These are phyloP conservation scores for Esox lucius DNA, from an alignment of 2,797 vertebrate genomes.

Conservation along the genomic window DNA sequence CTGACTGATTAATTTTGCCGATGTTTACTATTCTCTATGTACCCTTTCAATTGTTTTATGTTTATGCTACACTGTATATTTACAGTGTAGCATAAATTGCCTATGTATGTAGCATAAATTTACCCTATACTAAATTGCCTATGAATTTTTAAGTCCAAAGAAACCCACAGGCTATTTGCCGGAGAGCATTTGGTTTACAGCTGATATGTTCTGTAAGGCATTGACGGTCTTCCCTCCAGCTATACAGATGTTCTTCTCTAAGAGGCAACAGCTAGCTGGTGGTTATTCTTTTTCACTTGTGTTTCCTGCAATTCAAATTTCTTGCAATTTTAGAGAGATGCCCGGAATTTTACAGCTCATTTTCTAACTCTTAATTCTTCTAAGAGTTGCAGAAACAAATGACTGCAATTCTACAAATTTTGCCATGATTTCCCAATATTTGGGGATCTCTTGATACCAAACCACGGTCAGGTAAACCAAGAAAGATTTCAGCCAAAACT, in stretches of 20 bases:
- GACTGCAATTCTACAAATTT: neutral
- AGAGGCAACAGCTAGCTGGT: conserved; percentile 19
- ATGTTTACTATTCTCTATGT: no score
- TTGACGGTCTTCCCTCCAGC: conserved; percentile 30
- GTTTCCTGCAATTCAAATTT: neutral
- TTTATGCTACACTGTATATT: neutral
- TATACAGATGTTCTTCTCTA: conserved; percentile 39
- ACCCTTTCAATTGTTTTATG: neutral
- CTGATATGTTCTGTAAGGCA: conserved; percentile 1
- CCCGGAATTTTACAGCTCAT: no score
- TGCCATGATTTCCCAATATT: no score
- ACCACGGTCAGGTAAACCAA: no score
- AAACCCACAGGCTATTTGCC: conserved; percentile 8
- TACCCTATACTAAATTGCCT: neutral
- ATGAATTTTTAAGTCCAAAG: conserved; percentile 10
- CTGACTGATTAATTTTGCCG: no score
- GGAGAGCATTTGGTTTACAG: neutral
- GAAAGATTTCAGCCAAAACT: no score
- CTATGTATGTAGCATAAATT: no score
- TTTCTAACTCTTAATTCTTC: no score
- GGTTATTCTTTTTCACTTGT: conserved; percentile 28
- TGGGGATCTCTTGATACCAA: no score
- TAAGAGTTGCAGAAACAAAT: no score
- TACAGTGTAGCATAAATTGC: neutral
- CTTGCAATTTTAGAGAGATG: no score